These are phyloP conservation scores for Anthoptus insignis DNA, from an alignment of 2,888 invertebrate species.

Conservation along the genomic window DNA sequence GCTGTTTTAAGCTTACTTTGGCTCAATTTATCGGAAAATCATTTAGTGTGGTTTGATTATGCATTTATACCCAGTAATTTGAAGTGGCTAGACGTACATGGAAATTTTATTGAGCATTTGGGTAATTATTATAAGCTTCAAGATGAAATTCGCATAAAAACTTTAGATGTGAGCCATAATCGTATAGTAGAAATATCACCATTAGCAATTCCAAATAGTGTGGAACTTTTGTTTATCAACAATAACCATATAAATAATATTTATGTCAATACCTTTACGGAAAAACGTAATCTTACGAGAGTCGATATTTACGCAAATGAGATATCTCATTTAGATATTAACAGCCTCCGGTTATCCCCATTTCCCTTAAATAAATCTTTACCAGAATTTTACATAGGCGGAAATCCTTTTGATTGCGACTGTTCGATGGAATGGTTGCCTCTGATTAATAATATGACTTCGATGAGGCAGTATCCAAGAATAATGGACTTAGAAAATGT, in stretches of 20 bases:
- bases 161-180: slow-evolving; percentile 96
- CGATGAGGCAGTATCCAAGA: slow-evolving; percentile 93
- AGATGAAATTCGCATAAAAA: slow-evolving; percentile 93
- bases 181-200: slow-evolving; percentile 93
- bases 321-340: slow-evolving; percentile 93
- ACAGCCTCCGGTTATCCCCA: slow-evolving; percentile 92
- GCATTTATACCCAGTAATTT: slow-evolving; percentile 96
- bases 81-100: slow-evolving; percentile 96
- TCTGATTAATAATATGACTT: slow-evolving; percentile 95
- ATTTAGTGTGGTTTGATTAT: slow-evolving; percentile 97
- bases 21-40: slow-evolving; percentile 96
- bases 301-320: slow-evolving; percentile 97
- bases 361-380: slow-evolving; percentile 91
- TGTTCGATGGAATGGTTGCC: slow-evolving; percentile 99
- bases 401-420: slow-evolving; percentile 98
- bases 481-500: slow-evolving; percentile 96
- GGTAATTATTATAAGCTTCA: slow-evolving; percentile 96
- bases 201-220: slow-evolving; percentile 94
- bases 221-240: slow-evolving; percentile 95
- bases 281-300: slow-evolving; percentile 93
- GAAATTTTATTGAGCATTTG: slow-evolving; percentile 95
- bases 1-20: slow-evolving; percentile 93
- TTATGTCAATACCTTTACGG: slow-evolving; percentile 94
- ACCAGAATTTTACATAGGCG: slow-evolving; percentile 97
- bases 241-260: slow-evolving; percentile 95